These are phyloP conservation scores for Tetrao urogallus DNA, from an alignment of 2,113 vertebrate species.

Conservation along the genomic window DNA sequence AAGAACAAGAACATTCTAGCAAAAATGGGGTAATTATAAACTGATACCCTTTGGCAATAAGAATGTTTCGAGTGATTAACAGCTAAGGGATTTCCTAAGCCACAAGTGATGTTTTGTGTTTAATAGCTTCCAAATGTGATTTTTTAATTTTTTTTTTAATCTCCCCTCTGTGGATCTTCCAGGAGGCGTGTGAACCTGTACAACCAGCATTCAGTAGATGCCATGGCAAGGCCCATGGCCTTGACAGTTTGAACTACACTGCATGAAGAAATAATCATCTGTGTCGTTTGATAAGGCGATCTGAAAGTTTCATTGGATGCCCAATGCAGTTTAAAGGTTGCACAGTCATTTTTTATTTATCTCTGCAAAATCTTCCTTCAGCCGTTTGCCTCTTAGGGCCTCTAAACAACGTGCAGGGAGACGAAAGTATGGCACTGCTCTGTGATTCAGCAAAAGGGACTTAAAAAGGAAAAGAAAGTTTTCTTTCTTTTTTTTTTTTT, in stretches of 20 bases:
- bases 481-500: background rate
- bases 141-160: background rate
- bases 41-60: background rate
- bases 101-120: background rate
- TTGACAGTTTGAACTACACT: background rate
- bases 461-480: background rate
- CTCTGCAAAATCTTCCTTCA: background rate
- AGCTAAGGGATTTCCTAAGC: conserved; percentile 31
- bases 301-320: background rate
- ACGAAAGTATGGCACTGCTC: background rate
- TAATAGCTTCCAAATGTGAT: conserved; percentile 34
- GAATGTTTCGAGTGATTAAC: background rate
- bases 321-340: background rate
- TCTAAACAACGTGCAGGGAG: background rate
- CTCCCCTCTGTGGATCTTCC: background rate
- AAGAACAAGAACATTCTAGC: background rate
- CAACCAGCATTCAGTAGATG: background rate
- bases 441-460: background rate
- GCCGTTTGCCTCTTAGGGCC: background rate
- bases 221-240: background rate
- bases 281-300: background rate
- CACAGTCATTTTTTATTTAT: background rate
- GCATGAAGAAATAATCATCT: background rate
- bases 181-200: background rate
- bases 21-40: background rate